Conservation (phyloP, 64 coral and sea anemone genomes). For the Montipora foliosa region DNA sequence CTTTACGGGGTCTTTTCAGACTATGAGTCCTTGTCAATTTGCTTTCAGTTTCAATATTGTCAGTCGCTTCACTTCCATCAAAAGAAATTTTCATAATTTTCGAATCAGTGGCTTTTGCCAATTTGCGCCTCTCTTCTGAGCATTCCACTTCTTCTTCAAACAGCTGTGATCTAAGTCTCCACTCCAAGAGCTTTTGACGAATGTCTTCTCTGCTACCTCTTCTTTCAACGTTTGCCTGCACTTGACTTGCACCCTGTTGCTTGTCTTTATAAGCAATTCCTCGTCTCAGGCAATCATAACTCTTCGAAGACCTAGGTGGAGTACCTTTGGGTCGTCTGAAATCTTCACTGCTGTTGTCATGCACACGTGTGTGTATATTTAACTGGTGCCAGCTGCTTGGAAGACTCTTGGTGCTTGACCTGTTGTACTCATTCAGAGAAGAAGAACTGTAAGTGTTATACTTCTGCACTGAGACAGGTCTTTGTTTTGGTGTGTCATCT, state of each 20-base stretch:
- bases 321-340: background rate
- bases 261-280: background rate
- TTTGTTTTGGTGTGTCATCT: background rate
- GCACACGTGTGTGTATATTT: background rate
- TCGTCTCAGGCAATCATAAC: conserved; percentile 38
- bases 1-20: conserved; percentile 40
- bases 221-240: background rate
- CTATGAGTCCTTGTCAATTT: conserved; percentile 41
- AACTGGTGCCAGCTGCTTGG: conserved; percentile 25
- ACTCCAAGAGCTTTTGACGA: conserved; percentile 20
- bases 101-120: background rate
- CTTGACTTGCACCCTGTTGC: background rate
- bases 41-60: conserved; percentile 62
- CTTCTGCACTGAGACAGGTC: conserved; percentile 29
- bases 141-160: conserved; percentile 82
- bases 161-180: conserved; percentile 7
- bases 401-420: background rate
- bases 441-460: background rate
- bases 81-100: conserved; percentile 51
- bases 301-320: conserved; percentile 38
- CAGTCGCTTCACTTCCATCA: conserved; percentile 60
- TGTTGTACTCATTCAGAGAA: background rate
- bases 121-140: background rate
- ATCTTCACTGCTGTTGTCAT: background rate
- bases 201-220: conserved; percentile 27